Conservation (phyloP, 92 coral and sea anemone species). For the Phymanthus crucifer region DNA sequence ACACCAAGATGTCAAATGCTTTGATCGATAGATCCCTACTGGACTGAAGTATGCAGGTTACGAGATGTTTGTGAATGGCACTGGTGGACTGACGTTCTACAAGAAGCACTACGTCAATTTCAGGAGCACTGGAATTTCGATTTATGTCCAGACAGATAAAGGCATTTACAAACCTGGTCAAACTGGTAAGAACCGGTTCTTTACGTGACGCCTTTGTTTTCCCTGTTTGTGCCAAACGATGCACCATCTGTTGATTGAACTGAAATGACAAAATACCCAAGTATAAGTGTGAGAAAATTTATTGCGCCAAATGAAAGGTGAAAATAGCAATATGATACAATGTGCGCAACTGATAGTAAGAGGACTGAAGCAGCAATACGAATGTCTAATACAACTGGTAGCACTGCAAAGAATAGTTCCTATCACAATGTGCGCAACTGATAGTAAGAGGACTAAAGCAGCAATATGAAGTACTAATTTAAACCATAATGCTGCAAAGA, state of each 20-base stretch:
- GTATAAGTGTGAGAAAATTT: too few species aligned
- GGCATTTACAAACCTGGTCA: conserved; percentile 96
- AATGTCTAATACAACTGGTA: background rate
- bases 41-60: conserved; percentile 45
- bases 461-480: too few species aligned
- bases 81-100: conserved; percentile 80
- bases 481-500: background rate
- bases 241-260: background rate
- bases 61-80: conserved; percentile 62
- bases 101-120: conserved; percentile 51
- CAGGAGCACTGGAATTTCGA: conserved; percentile 73
- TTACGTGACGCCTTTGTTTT: background rate
- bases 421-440: background rate
- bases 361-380: background rate
- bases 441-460: too few species aligned
- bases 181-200: conserved; percentile 50
- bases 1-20: background rate
- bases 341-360: background rate
- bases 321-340: background rate
- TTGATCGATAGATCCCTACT: conserved; percentile 50
- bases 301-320: background rate
- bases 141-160: conserved; percentile 92
- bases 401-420: background rate
- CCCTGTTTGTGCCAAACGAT: background rate
- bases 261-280: background rate